Percentiles rank a stretch among this genome's conserved stretches.
Conservation (phyloP, 2,888 invertebrate species). For the Drosophila prolongata region DNA sequence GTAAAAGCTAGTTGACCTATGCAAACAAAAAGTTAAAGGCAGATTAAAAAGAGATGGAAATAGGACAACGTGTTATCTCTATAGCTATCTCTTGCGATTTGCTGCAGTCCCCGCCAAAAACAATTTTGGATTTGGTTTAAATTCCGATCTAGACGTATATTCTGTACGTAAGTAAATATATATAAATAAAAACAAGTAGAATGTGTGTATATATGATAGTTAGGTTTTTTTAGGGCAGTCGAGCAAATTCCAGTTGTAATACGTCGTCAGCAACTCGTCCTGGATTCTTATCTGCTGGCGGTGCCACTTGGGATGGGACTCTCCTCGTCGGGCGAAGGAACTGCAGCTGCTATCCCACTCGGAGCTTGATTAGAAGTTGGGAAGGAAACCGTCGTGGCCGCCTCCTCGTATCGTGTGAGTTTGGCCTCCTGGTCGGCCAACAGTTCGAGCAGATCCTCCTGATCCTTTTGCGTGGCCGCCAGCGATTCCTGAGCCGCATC, state of each 20-base stretch:
- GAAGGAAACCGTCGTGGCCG: conserved; percentile 42
- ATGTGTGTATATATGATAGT: conserved; percentile 41
- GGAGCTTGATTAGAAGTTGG: conserved; percentile 4
- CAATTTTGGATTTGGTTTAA: neutral
- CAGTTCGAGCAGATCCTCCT: conserved; percentile 95
- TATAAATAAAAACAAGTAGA: conserved; percentile 64
- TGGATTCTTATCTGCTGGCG: conserved; percentile 35
- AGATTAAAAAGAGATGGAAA: conserved; percentile 4
- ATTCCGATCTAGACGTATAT: conserved; percentile 25
- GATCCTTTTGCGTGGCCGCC: conserved; percentile 91
- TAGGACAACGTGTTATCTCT: neutral
- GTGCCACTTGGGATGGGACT: conserved; percentile 27
- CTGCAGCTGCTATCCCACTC: neutral
- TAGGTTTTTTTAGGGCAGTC: conserved; percentile 31
- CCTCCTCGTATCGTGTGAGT: conserved; percentile 88
- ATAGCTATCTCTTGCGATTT: conserved; percentile 1
- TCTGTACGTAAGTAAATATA: conserved; percentile 25
- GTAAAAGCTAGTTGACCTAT: neutral
- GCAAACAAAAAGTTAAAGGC: neutral
- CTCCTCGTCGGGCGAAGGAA: neutral
- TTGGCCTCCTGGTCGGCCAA: conserved; percentile 94
- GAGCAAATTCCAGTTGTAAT: conserved; percentile 3
- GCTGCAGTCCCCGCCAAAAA: conserved; percentile 22
- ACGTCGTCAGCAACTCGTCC: conserved; percentile 2
- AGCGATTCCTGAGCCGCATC: conserved; percentile 85